Base-by-base conservation (phyloP, 2,113 vertebrate species). In the Anoura caudifer region DNA sequence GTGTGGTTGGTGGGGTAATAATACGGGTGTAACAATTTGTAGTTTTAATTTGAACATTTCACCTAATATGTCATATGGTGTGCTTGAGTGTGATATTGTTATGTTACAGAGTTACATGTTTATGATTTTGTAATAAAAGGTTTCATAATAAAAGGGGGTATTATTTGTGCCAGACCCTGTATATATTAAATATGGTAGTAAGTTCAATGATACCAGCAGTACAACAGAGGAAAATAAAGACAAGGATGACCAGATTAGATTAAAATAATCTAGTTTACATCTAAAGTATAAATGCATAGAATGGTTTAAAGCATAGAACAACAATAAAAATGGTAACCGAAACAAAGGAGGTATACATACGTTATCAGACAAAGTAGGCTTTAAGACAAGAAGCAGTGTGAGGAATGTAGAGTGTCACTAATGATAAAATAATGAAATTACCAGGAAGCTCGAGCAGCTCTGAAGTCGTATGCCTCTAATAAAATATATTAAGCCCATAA, bases 241-340 rank as follows among this genome's bases (percentile, higher is more conserved):
- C 19, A 36, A 4, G 11, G 10, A 45, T 79, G 12, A 38, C 92
- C 7, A 90, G 26, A 52, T 90, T 90, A 67, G 36, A 36, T 90
- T 97, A 67, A 56, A 84, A 59, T 73, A 93, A 69, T 93, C n/a
- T 59, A 89, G 5, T 11, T 97, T 54, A 59, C 12, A 73, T 90
- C 31, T 76, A 26, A 90, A 84, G 20, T 88, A 61, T 43, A 76
- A 90, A 81, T 10, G 8, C 36, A 43, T 50, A 43, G 31, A 91
- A 69, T 56, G 19, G 8, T 28, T 87, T 92, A 87, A 81, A 50
- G 26, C 1, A 24, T 90, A 43, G 24, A 41, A 59, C 47, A 69
- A 61, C 36, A 47, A 38, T 38, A 80, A 4, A 94, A 95, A 76
- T 83, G 11, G 91, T 75, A 91, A 90, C 2, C 20, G 28, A 86